Evolutionary conservation across 2,113 vertebrate species (phyloP).

Genomic region (Indri indri): DNA sequence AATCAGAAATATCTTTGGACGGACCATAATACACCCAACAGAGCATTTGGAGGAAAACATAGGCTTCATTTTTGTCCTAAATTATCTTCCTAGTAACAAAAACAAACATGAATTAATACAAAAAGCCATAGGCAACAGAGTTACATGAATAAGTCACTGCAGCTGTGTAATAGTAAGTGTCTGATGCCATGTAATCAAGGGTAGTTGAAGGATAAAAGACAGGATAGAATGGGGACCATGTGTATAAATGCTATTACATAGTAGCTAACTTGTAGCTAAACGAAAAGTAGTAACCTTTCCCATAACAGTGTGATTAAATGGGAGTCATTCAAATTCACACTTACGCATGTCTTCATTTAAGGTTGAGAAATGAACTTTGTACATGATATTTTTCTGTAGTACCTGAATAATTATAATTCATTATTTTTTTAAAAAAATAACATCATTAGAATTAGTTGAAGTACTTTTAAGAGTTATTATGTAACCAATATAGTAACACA

Average conservation of each 20-base stretch:
- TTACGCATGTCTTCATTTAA: neutral
- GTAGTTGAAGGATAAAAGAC: neutral
- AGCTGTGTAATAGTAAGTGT: neutral
- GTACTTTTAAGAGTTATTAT: neutral
- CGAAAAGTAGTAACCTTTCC: neutral
- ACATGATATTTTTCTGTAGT: neutral
- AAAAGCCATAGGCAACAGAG: neutral
- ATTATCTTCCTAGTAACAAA: neutral
- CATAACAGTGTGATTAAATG: neutral
- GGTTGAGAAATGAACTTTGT: neutral
- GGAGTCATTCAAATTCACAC: neutral
- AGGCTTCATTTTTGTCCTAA: neutral
- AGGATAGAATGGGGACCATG: fast-evolving
- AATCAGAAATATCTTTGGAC: neutral
- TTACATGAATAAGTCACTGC: neutral
- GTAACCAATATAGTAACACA: neutral
- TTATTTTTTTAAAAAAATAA: neutral
- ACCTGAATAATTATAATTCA: neutral
- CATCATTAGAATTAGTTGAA: neutral
- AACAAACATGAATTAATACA: neutral
- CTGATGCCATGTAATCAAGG: neutral
- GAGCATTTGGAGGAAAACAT: neutral
- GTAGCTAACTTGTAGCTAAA: neutral
- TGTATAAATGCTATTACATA: neutral
- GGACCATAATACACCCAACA: neutral